phyloP scores from a whole-genome alignment of 1,140 invertebrate species.

The Drosophila neocordata region DNA sequence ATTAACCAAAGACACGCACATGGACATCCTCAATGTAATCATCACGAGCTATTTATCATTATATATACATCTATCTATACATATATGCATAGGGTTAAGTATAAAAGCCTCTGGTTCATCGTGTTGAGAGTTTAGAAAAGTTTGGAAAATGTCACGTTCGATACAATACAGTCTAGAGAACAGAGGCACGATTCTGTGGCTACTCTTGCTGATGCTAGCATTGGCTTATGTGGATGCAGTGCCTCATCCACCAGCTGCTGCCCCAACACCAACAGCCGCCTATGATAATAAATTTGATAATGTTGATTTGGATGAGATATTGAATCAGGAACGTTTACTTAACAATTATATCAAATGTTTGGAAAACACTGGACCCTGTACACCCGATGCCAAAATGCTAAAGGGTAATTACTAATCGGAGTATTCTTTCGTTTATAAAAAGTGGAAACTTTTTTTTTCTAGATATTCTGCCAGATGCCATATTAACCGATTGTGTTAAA shows the following conservation, averaged over 20 bases:
- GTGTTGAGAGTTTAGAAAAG: slow-evolving; percentile 19
- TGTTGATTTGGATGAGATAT: slow-evolving; percentile 87
- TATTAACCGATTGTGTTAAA: slow-evolving; percentile 86
- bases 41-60: neutral
- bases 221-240: slow-evolving; percentile 23
- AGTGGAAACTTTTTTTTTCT: neutral
- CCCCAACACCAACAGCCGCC: slow-evolving; percentile 21
- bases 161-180: neutral
- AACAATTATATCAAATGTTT: slow-evolving; percentile 88
- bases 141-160: slow-evolving; percentile 17
- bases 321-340: slow-evolving; percentile 87
- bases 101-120: slow-evolving; percentile 40
- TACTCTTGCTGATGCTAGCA: slow-evolving; percentile 12
- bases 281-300: slow-evolving; percentile 90
- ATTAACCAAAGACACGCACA: slow-evolving; percentile 55
- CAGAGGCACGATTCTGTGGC: neutral
- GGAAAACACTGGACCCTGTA: slow-evolving; percentile 87
- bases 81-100: slow-evolving; percentile 1
- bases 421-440: too few relatives aligned
- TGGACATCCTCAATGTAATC: neutral
- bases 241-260: slow-evolving; percentile 59
- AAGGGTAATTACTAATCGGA: slow-evolving; percentile 83
- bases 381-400: slow-evolving; percentile 87
- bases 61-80: too few relatives aligned
- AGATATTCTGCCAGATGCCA: slow-evolving; percentile 87